These are phyloP conservation scores for Oligia latruncula DNA, from an alignment of 2,888 invertebrate species.

Conservation along the genomic window DNA sequence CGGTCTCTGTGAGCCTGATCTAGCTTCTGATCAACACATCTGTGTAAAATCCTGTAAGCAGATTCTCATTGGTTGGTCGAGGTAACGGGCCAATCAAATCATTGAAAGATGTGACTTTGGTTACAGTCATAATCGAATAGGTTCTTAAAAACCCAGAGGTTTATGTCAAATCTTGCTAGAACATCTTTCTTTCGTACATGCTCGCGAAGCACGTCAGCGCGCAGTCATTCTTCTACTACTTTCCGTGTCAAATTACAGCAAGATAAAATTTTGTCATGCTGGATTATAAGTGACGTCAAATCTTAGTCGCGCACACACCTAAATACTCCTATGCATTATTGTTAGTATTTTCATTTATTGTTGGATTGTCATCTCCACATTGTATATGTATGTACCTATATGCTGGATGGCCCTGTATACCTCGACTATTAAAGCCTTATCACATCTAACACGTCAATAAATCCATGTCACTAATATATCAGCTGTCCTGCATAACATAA, in stretches of 20 bases:
- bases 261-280: not conserved
- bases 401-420: conserved; percentile 24
- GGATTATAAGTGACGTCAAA: not conserved
- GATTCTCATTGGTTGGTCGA: not conserved
- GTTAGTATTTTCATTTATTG: too few relatives aligned
- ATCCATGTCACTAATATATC: conserved; percentile 29
- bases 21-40: not conserved
- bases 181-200: not conserved
- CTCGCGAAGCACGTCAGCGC: not conserved
- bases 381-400: not conserved
- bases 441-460: conserved; percentile 15
- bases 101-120: not conserved
- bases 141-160: not conserved
- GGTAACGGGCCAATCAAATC: not conserved
- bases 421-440: conserved; percentile 1
- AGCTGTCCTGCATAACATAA: conserved; percentile 22
- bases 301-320: too few relatives aligned
- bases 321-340: not conserved
- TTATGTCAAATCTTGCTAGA: not conserved
- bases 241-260: too few relatives aligned
- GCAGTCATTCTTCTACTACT: too few relatives aligned
- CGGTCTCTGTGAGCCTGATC: not conserved
- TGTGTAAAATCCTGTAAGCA: too few relatives aligned
- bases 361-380: too few relatives aligned
- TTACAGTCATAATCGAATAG: not conserved